These are phyloP conservation scores for Barypeithes pellucidus DNA, from an alignment of 2,888 invertebrate species.

Conservation along the genomic window DNA sequence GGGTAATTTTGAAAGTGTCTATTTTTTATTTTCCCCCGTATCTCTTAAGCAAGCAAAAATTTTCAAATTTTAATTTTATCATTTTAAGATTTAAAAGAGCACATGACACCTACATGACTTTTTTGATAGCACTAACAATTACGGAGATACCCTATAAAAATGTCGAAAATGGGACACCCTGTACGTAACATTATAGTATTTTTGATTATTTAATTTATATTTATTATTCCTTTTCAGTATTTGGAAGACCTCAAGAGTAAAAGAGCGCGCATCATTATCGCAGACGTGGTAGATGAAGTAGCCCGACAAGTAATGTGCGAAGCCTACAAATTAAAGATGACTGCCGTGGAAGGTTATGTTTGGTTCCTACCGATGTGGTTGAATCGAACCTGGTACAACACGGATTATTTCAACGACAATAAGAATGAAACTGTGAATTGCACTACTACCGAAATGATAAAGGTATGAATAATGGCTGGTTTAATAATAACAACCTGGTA, in stretches of 20 bases:
- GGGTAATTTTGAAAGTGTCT: too few species aligned
- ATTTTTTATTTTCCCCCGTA: too few species aligned
- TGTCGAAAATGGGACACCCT: too few species aligned
- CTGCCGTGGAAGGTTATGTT: conserved; percentile 81
- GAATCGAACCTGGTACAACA: conserved; percentile 76
- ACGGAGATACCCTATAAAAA: too few species aligned
- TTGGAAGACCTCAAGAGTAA: conserved; percentile 78
- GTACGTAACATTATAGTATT: too few species aligned
- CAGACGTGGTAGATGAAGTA: conserved; percentile 83
- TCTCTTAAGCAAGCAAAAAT: too few species aligned
- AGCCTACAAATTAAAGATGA: conserved; percentile 81
- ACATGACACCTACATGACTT: too few species aligned
- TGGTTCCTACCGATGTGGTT: conserved; percentile 91
- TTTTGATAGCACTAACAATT: too few species aligned
- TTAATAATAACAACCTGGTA: too few species aligned
- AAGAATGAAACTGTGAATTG: conserved; percentile 72
- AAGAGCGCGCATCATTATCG: conserved; percentile 84
- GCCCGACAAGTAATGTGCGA: conserved; percentile 88
- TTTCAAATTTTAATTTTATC: too few species aligned
- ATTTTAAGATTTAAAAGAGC: too few species aligned
- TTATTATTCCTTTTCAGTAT: conserved; percentile 70
- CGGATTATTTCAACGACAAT: conserved; percentile 71
- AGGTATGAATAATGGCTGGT: conserved; percentile 63
- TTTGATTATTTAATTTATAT: not conserved
- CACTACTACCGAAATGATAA: conserved; percentile 76